Conservation (phyloP, 2,888 invertebrate species). For the Clanis bilineata region DNA sequence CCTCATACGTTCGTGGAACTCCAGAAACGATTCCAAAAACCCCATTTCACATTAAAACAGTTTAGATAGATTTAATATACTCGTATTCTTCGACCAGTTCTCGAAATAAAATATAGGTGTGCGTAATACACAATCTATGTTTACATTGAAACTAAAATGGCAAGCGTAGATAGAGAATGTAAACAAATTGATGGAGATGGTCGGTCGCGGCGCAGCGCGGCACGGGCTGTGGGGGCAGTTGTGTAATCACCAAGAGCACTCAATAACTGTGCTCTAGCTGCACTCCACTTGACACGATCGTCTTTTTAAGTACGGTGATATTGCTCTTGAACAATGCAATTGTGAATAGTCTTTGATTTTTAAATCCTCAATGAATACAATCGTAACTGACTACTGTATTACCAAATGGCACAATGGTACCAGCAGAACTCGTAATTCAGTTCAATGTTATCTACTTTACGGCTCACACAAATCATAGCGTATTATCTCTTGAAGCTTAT, state of each 20-base stretch:
- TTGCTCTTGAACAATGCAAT: neutral
- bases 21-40: neutral
- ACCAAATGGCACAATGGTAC: no score
- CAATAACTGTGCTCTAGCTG: constrained; percentile 2
- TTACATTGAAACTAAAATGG: neutral
- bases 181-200: neutral
- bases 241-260: neutral
- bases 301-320: neutral
- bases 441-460: neutral
- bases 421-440: no score
- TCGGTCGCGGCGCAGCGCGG: neutral
- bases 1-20: neutral
- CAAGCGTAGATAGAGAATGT: neutral
- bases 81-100: neutral
- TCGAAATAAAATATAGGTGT: constrained; percentile 2
- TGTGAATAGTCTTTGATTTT: no score
- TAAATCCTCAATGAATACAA: no score
- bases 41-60: no score
- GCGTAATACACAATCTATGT: neutral
- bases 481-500: neutral
- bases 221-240: neutral
- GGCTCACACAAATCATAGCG: neutral
- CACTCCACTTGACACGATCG: neutral
- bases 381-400: no score
- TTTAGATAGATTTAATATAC: neutral